Base-by-base conservation (phyloP, 1,140 invertebrate species). In the Drosophila willistoni region DNA sequence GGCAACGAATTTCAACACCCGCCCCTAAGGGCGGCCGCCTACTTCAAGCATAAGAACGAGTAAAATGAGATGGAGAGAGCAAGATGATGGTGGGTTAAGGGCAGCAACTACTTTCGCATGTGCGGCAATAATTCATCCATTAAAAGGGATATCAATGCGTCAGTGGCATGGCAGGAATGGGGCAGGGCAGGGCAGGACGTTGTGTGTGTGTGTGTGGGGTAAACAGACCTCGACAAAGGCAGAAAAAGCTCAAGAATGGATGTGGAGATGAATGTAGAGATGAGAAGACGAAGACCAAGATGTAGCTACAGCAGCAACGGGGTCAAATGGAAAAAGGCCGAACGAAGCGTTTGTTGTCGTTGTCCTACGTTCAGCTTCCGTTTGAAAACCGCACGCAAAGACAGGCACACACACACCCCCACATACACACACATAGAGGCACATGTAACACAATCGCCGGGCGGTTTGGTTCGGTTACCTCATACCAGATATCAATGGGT, bases 101-200 rank as follows among this genome's bases (percentile, higher is more conserved):
- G 68, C 81, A 84, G 81, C 87, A 91, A 91, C 89, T 91, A 91
- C 89, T 90, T 90, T 91, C 82, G 89, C 86, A 91, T 91, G 90
- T 91, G 86, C 76, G 90, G 90, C 90, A 91, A 91, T 91, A 91
- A 91, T 83, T 91, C 90, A 91, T 91, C 90, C 90, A 91, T 91
- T 91, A 91, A 91, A 91, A 91, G 90, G 90, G 90, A 91, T 91
- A 90, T 91, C 82, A 90, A 90, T 90, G 84, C 82, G 82, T 81
- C 72, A 82, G 75, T 69, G 71, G 47, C 29, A 64, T 64, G 13
- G 44, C 57, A 55, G 39, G 63, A 6, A 14, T 12, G 44, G 66
- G 13, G 44, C 57, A 55, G 39, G 63, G 7, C 17, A n/a, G 44
- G 41, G 41, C 36, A 62, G 51, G 3, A 10, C 19, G 33, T 7